Evolutionary conservation across 2,888 invertebrate genomes (phyloP).

Genomic region (Metacarcinus magister): DNA sequence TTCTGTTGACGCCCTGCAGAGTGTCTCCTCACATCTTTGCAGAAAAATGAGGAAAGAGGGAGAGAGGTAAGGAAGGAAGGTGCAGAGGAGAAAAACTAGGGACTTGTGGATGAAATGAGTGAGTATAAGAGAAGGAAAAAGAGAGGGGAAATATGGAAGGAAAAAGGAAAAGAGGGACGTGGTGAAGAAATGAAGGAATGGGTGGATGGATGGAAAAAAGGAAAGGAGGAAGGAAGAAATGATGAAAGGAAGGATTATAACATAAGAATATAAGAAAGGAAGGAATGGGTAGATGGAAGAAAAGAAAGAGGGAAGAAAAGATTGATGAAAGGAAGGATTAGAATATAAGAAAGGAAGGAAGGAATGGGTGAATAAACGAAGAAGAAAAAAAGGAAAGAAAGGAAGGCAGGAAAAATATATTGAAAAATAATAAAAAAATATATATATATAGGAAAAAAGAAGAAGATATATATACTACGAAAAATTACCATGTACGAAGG

Average conservation of each 20-base stretch:
- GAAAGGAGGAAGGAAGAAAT: not conserved
- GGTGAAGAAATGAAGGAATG: conserved; percentile 18
- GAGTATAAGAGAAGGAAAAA: not conserved
- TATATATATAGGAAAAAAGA: not conserved
- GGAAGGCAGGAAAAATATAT: not conserved
- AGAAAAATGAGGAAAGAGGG: not conserved
- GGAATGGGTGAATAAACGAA: not conserved
- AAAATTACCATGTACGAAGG: not conserved
- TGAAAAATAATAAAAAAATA: not conserved
- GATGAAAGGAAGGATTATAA: not conserved
- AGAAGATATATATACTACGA: not conserved
- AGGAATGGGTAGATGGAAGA: not conserved
- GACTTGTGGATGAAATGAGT: not conserved
- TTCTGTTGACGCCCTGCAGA: not conserved
- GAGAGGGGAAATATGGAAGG: not conserved
- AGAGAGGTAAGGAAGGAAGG: not conserved
- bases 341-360: not conserved
- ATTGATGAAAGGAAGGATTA: not conserved
- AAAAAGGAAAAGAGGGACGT: conserved; percentile 43
- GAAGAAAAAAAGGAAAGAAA: not conserved
- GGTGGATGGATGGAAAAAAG: conserved; percentile 6
- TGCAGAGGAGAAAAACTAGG: not conserved
- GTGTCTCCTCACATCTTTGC: not conserved
- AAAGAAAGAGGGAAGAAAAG: not conserved
- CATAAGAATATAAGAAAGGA: not conserved